Conservation (phyloP, 1,140 invertebrate species). For the Platyscapa corneri region DNA sequence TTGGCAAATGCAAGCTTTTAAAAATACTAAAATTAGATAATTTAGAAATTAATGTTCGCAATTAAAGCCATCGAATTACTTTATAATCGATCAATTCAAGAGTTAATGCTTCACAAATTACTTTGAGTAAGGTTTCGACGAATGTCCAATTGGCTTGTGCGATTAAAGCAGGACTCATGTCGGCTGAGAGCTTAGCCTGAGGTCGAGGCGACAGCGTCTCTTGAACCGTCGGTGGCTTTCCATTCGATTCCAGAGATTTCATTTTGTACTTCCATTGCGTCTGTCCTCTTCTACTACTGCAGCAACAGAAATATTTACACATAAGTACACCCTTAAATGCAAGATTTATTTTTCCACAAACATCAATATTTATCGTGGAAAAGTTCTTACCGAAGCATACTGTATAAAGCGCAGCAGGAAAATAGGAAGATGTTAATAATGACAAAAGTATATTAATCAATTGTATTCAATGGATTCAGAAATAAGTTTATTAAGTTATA, state of each 20-base stretch:
- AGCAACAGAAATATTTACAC: neutral
- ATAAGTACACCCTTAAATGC: neutral
- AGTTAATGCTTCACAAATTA: slow-evolving; percentile 66
- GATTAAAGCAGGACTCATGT: slow-evolving; percentile 87
- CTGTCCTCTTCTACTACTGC: slow-evolving; percentile 70
- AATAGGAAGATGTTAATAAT: slow-evolving; percentile 46
- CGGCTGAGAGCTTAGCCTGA: slow-evolving; percentile 73
- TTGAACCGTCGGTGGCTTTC: slow-evolving; percentile 65
- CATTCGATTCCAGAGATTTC: slow-evolving; percentile 70
- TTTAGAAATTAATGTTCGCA: no score
- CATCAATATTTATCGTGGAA: slow-evolving; percentile 43
- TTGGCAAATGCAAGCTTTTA: no score
- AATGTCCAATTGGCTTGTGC: slow-evolving; percentile 99
- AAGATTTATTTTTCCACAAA: slow-evolving; percentile 33
- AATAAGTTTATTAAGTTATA: no score
- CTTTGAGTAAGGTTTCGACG: slow-evolving; percentile 96
- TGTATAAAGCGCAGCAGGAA: slow-evolving; percentile 56
- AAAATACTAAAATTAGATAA: no score
- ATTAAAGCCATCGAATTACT: no score
- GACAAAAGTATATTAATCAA: neutral
- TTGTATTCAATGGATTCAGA: neutral
- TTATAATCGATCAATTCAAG: no score
- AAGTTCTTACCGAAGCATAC: slow-evolving; percentile 72
- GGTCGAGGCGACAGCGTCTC: slow-evolving; percentile 72
- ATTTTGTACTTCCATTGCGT: slow-evolving; percentile 74